Conservation (phyloP, 2,113 vertebrate species). For the Hemichromis elongatus region DNA sequence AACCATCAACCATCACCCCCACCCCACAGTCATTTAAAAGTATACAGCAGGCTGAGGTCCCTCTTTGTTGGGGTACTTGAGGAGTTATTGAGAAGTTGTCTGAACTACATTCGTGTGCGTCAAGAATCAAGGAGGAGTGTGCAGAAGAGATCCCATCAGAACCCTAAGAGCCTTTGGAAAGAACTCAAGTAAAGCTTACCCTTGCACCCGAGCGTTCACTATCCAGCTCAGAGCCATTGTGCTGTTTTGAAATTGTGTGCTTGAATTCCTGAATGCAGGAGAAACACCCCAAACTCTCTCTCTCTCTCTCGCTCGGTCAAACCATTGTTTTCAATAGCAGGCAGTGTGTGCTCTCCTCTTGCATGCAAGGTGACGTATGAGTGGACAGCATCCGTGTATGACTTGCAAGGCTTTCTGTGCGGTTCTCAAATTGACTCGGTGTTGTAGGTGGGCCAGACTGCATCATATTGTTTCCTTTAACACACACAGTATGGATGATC, state of each 20-base stretch:
- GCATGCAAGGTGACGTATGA: constrained; percentile 44
- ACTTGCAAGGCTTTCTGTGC: constrained; percentile 25
- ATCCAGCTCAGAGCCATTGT: neutral
- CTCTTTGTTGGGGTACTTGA: constrained; percentile 41
- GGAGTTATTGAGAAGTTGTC: constrained; percentile 43
- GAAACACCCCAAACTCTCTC: neutral
- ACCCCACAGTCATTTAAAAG: constrained; percentile 42
- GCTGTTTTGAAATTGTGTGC: constrained; percentile 25
- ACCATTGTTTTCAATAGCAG: constrained; percentile 20
- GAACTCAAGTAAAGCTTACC: constrained; percentile 27
- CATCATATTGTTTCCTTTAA: constrained; percentile 16
- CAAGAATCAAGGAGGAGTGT: constrained; percentile 29
- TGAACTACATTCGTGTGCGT: constrained; percentile 38
- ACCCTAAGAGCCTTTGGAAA: constrained; percentile 26
- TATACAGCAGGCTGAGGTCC: constrained; percentile 34
- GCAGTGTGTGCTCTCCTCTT: constrained; percentile 18
- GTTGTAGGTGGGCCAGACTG: constrained; percentile 7
- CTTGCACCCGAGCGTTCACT: neutral
- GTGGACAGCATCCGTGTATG: neutral
- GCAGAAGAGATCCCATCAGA: constrained; percentile 33
- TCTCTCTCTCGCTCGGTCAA: neutral
- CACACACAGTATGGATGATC: constrained; percentile 35
- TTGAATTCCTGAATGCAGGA: constrained; percentile 10
- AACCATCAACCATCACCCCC: constrained; percentile 43
- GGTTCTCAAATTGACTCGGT: constrained; percentile 11